Evolutionary conservation across 2,113 vertebrate species (phyloP).

Genomic region (Theristicus caerulescens): DNA sequence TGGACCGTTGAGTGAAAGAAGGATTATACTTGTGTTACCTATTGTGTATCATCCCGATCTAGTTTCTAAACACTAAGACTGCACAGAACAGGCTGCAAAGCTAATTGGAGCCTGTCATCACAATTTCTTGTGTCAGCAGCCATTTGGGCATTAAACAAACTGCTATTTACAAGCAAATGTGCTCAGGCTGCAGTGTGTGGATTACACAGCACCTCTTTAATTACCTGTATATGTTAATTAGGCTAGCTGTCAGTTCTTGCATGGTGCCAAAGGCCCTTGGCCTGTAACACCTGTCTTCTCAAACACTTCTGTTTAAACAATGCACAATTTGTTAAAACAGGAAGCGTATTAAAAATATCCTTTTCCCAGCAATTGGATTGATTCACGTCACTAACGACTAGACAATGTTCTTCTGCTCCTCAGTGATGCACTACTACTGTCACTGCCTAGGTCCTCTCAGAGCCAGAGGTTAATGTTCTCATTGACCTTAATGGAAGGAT

Average conservation of each 20-base stretch:
- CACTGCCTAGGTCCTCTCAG: background rate
- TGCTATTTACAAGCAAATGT: background rate
- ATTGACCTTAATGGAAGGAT: background rate
- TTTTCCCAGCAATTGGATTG: background rate
- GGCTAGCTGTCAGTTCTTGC: background rate
- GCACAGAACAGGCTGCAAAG: background rate
- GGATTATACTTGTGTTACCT: background rate
- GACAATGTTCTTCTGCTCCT: background rate
- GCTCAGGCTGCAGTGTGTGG: background rate
- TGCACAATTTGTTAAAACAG: background rate
- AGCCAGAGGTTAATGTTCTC: background rate
- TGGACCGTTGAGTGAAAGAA: background rate
- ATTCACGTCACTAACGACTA: background rate
- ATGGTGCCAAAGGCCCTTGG: background rate
- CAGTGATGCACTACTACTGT: background rate
- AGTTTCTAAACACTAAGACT: background rate
- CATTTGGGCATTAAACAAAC: background rate
- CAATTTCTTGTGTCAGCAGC: background rate
- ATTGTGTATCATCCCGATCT: background rate
- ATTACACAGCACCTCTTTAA: background rate
- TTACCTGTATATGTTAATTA: background rate
- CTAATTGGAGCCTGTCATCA: background rate
- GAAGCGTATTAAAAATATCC: background rate
- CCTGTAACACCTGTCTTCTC: background rate
- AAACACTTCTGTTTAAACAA: background rate